A percentile compares a stretch with the other conserved stretches of the same genome.
phyloP scores from a whole-genome alignment of 1,140 invertebrate species.

The Luehdorfia chinensis region DNA sequence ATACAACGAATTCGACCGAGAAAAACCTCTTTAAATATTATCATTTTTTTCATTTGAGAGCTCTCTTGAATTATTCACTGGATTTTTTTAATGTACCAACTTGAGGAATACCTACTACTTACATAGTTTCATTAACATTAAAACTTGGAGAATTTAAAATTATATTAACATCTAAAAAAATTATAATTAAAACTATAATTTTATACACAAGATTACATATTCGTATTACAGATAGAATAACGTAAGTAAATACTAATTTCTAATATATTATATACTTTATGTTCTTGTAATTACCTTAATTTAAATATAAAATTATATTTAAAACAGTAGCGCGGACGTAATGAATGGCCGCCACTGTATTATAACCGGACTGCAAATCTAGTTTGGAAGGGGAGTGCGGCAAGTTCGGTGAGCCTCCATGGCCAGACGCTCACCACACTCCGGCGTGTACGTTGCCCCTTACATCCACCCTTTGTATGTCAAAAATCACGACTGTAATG shows the following conservation, averaged over 20 bases:
- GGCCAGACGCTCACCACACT: slow-evolving; percentile 73
- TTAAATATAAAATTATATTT: slow-evolving; percentile 51
- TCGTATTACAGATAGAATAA: too few relatives aligned
- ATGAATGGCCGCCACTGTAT: slow-evolving; percentile 66
- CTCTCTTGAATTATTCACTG: too few relatives aligned
- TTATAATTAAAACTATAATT: too few relatives aligned
- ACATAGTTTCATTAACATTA: too few relatives aligned
- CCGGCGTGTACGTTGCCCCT: slow-evolving; percentile 52
- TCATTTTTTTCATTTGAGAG: neutral
- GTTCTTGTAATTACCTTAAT: too few relatives aligned
- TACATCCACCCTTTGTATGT: slow-evolving; percentile 25
- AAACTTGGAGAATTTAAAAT: too few relatives aligned
- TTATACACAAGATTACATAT: too few relatives aligned
- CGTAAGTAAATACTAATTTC: too few relatives aligned
- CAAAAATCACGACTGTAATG: slow-evolving; percentile 27
- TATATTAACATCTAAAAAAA: too few relatives aligned
- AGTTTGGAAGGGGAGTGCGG: slow-evolving; percentile 72
- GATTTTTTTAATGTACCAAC: too few relatives aligned
- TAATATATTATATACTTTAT: too few relatives aligned
- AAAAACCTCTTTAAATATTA: neutral
- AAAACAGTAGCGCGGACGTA: slow-evolving; percentile 63
- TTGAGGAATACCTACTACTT: too few relatives aligned
- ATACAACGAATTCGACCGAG: slow-evolving; percentile 4
- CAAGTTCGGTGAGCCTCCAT: slow-evolving; percentile 73
- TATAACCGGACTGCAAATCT: slow-evolving; percentile 74